Evolutionary conservation across 2,797 vertebrate genomes (phyloP).

Genomic region (Diplodus sargus): DNA sequence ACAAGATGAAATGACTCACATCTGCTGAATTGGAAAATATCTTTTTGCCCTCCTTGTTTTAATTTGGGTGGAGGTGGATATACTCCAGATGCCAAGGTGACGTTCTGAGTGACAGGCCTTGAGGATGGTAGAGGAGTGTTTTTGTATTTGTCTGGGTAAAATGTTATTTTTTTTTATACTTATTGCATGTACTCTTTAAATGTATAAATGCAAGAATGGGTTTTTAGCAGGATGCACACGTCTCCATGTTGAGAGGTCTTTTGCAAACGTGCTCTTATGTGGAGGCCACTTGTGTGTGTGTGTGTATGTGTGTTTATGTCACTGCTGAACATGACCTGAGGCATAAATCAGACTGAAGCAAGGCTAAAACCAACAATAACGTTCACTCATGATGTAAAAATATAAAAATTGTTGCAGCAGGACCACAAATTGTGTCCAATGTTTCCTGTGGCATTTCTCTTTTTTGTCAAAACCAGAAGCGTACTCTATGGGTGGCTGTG

Average conservation of each 20-base stretch:
- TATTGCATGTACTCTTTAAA: background rate
- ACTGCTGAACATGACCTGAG: background rate
- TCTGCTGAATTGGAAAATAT: conserved; percentile 88
- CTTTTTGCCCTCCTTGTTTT: conserved; percentile 83
- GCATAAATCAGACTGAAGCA: background rate
- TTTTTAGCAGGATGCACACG: background rate
- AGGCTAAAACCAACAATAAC: background rate
- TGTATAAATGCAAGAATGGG: background rate
- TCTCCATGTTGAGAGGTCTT: background rate
- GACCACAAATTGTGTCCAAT: too few species aligned
- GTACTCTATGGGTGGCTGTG: too few species aligned
- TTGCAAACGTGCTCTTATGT: background rate
- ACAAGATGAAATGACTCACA: conserved; percentile 89
- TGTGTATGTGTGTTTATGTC: background rate
- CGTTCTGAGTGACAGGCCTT: conserved; percentile 66
- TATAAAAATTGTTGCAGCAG: background rate
- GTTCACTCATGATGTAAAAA: background rate
- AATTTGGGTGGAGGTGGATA: conserved; percentile 78
- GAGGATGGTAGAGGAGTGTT: conserved; percentile 29
- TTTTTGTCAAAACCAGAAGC: background rate
- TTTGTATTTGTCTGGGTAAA: conserved; percentile 16
- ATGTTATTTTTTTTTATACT: conserved; percentile 5
- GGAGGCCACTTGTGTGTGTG: background rate
- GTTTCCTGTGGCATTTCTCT: too few species aligned
- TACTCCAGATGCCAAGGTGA: conserved; percentile 75